A percentile compares a stretch with the other conserved stretches of the same genome.
Evolutionary conservation across 2,888 invertebrate genomes (phyloP).

Genomic region (Argyresthia albistria): DNA sequence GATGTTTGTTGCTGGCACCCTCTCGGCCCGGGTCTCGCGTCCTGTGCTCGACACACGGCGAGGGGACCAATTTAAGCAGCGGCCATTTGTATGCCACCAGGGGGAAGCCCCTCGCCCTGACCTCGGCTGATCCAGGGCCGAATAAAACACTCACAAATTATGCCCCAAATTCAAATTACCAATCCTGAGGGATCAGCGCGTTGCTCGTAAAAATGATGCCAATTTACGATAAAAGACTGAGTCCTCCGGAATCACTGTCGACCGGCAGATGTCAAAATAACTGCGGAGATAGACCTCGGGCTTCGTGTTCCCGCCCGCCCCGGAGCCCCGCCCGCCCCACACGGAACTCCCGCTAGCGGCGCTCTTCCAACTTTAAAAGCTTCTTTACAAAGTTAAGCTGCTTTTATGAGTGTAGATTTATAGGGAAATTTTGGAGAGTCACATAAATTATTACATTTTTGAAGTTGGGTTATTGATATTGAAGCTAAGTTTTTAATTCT

Average conservation of each 20-base stretch:
- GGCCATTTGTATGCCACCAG: neutral
- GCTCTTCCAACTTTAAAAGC: too few relatives aligned
- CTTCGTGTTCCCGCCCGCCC: neutral
- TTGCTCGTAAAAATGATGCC: slow-evolving; percentile 34
- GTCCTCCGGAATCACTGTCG: slow-evolving; percentile 21
- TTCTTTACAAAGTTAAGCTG: too few relatives aligned
- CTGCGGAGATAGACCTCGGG: slow-evolving; percentile 9
- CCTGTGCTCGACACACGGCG: too few relatives aligned
- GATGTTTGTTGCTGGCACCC: too few relatives aligned
- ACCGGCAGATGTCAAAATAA: slow-evolving; percentile 21
- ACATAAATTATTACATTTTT: too few relatives aligned
- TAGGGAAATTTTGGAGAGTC: too few relatives aligned
- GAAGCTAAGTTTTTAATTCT: too few relatives aligned
- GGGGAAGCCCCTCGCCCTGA: slow-evolving; percentile 1
- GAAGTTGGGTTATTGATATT: too few relatives aligned
- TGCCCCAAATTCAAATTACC: slow-evolving; percentile 19
- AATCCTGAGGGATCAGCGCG: slow-evolving; percentile 13
- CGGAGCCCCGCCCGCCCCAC: neutral
- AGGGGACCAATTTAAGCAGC: too few relatives aligned
- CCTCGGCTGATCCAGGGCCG: neutral
- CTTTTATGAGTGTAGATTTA: too few relatives aligned
- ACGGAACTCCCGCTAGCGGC: too few relatives aligned
- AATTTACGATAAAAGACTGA: slow-evolving; percentile 38
- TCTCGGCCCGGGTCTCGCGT: too few relatives aligned
- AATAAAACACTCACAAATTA: slow-evolving; percentile 13